Evolutionary conservation across 2,113 vertebrate species (phyloP), one percentile per base, ranked within the genome.

Genomic region (Cinclus mexicanus): DNA sequence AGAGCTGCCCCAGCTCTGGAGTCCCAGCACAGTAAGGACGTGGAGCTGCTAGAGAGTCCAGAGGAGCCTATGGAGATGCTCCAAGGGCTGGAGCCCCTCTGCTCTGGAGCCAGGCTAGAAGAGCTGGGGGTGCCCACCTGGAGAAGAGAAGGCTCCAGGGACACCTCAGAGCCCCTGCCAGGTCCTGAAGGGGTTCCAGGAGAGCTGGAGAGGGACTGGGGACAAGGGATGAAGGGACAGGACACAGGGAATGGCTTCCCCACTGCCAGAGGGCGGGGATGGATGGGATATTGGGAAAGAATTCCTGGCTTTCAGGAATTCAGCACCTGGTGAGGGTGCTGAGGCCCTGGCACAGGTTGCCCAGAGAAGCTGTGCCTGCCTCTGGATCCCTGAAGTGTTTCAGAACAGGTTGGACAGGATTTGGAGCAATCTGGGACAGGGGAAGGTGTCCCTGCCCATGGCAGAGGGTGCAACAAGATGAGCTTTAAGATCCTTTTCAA

Each of bases 361-460:
- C 23, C 53, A 60, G 59, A 85, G 82, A 1, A 78, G 39, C 39
- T 78, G 74, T 7, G 25, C 19, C 20, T 87, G 55, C 20, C 13
- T 35, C 61, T 63, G 57, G 26, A 50, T 44, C 33, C 47, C 42
- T 87, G 90, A 0, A 63, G 56, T 49, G 49, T 0, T 18, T 2
- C 55, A 11, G 42, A 21, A 8, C 63, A 64, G 77, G 63, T 0
- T 57, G 37, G 28, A 46, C 0, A 0, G 11, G 37, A 1, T 1
- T 82, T 44, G 50, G 56, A 87, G 37, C 39, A 37, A 0, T 4
- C 7, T 53, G 52, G 31, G 14, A 0, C 0, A 4, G 39, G 14
- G 31, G 46, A 3, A 88, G 25, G 10, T 60, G n/a, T 47, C 57
- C 50, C 39, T 59, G 84, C 7, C 20, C 2, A 7, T 8, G 6